These are phyloP conservation scores for Drosophila subsilvestris DNA, from an alignment of 2,888 invertebrate species.

Conservation along the genomic window DNA sequence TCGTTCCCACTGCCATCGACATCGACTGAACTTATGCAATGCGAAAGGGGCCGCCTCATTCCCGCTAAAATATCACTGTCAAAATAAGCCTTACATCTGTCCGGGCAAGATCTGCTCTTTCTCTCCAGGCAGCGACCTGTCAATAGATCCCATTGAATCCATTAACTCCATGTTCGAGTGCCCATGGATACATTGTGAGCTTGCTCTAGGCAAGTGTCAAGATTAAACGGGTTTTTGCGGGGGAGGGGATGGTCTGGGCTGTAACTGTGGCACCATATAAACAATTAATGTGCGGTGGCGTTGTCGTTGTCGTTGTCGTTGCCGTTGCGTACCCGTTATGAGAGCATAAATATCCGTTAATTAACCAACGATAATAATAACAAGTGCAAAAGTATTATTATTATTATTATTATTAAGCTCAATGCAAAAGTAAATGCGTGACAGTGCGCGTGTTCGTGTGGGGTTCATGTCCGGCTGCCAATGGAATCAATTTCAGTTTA, in stretches of 20 bases:
- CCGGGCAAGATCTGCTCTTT: not conserved
- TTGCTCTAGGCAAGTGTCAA: conserved; percentile 29
- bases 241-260: conserved; percentile 2
- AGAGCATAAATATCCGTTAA: conserved; percentile 54
- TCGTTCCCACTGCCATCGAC: not conserved
- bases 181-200: not conserved
- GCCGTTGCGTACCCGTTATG: conserved; percentile 20
- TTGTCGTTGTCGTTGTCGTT: conserved; percentile 1
- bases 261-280: conserved; percentile 5
- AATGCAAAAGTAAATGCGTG: conserved; percentile 44
- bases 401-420: too few species aligned
- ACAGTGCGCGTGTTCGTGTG: conserved; percentile 1
- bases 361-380: conserved; percentile 63
- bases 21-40: conserved; percentile 12
- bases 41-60: conserved; percentile 3
- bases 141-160: conserved; percentile 37
- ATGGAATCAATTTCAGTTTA: conserved; percentile 7
- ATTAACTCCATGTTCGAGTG: conserved; percentile 21
- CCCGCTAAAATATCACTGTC: conserved; percentile 35
- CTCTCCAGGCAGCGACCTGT: conserved; percentile 20
- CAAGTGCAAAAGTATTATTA: conserved; percentile 63
- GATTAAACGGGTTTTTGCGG: conserved; percentile 17
- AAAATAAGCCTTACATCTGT: conserved; percentile 27
- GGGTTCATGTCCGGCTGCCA: conserved; percentile 4
- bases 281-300: conserved; percentile 19